Base-by-base conservation (phyloP, 2,797 vertebrate genomes). In the Phataginus tetradactyla region DNA sequence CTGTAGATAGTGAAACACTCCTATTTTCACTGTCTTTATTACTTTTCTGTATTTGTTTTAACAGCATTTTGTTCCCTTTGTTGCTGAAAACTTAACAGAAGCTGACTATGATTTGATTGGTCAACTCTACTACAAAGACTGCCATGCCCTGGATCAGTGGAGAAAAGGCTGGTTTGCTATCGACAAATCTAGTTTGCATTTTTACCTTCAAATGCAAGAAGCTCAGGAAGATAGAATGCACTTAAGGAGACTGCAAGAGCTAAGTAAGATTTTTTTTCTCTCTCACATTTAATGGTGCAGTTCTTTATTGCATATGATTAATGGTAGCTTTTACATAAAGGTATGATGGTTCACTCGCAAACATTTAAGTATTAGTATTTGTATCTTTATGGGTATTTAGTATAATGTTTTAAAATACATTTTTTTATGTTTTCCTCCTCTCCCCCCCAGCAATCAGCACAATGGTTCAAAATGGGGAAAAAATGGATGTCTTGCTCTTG, bases 91-190 rank as follows among this genome's bases (percentile, higher is more conserved):
- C 79, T 96, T 99, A 97, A 97, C 99, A 98, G 99, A 98, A 96
- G 98, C 98, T 95, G 98, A 99, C 96, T 99, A 98, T 96, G 99
- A 99, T 95, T 98, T 99, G 96, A 99, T 99, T 94, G 99, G 99
- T 88, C 99, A 99, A 78, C 99, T 99, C 79, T 99, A 99, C 98
- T 99, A 99, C 98, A 99, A 99, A 98, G 99, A 99, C 81, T 99
- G 99, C 93, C 99, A 99, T 1, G 99, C 99, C 95, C 99, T 99
- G 83, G 99, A 99, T 98, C 98, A 99, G 95, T 99, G 99, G 99
- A 99, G 98, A 93, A 98, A 97, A 97, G 99, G 99, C 97, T 99
- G 99, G 99, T 99, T 99, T 97, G 98, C 98, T 91, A 98, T 99
- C 97, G 99, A 99, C 93, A 99, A 99, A 83, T 99, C 99, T 0